Evolutionary conservation across 2,797 vertebrate species (phyloP), one percentile per base, ranked within the genome.

Genomic region (Bufotes viridis): DNA sequence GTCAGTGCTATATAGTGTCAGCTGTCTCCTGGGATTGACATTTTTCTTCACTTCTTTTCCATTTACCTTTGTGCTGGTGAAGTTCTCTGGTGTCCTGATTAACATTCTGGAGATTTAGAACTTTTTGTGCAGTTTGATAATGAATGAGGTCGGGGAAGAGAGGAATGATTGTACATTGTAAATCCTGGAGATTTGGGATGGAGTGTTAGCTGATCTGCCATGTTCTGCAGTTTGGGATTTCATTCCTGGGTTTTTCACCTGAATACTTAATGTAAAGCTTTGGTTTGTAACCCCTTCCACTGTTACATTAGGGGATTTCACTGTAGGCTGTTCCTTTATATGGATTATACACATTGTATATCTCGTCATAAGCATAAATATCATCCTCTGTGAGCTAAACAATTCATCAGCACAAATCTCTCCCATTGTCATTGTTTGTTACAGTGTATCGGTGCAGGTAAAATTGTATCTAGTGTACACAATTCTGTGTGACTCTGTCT

Each of bases 141-240:
- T 87, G 14, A 74, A 42, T 58, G 61, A 20, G 24, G 2, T 0
- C 26, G 6, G 53, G 60, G 58, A 58, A 72, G 78, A 14, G 10
- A 80, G 24, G 26, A 17, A 72, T 53, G 42, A 22, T 86, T 42
- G 67, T 22, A 57, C 26, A 58, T 42, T 57, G 9, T 69, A 65
- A 61, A 78, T 58, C 22, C 55, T 3, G 57, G 18, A 61, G 70
- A 61, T 78, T 24, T 67, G 49, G 76, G 79, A 29, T 69, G 78
- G 29, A 60, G 78, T 61, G 84, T 79, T 67, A 20, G 51, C 53
- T 81, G 85, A 87, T 80, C 78, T n/a, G 1, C 8, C 42, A 29
- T 42, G 65, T 42, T 86, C 51, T 53, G 61, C 76, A 58, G 14
- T 81, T 87, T 81, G 9, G 63, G n/a, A 58, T 80, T 86, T 86